Percentiles rank a stretch among this genome's conserved stretches.
These are phyloP conservation scores for Acronicta aceris DNA, from an alignment of 2,888 invertebrate genomes.

Conservation along the genomic window DNA sequence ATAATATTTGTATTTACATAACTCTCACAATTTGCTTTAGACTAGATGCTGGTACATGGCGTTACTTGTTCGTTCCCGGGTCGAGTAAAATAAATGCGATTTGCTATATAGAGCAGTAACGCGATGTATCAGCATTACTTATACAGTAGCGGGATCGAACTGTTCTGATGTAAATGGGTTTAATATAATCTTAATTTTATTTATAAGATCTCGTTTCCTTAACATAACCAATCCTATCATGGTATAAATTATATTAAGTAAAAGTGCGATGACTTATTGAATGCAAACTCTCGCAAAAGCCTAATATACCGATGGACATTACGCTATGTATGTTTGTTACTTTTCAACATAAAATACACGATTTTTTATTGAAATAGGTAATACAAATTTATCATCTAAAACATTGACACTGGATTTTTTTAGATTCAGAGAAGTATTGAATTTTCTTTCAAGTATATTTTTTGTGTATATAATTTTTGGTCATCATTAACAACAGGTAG, in stretches of 20 bases:
- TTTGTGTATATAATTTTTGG: neutral
- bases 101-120: slow-evolving; percentile 7
- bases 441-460: neutral
- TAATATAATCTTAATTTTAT: neutral
- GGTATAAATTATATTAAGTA: neutral
- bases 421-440: neutral
- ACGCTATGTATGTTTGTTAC: too few relatives aligned
- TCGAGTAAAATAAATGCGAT: slow-evolving; percentile 9
- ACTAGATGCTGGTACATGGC: slow-evolving; percentile 49
- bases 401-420: neutral
- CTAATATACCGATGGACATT: neutral
- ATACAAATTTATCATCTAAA: neutral
- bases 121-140: slow-evolving; percentile 34
- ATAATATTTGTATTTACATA: slow-evolving; percentile 53
- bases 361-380: neutral
- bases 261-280: neutral
- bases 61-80: slow-evolving; percentile 27
- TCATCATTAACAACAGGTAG: neutral
- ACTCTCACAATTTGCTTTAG: slow-evolving; percentile 38
- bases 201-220: neutral
- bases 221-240: neutral
- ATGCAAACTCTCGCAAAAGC: too few relatives aligned
- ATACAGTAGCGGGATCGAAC: slow-evolving; percentile 28
- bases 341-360: neutral
- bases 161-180: slow-evolving; percentile 10